phyloP scores from a whole-genome alignment of 2,888 invertebrate species.

The Ethmia dodecea region DNA sequence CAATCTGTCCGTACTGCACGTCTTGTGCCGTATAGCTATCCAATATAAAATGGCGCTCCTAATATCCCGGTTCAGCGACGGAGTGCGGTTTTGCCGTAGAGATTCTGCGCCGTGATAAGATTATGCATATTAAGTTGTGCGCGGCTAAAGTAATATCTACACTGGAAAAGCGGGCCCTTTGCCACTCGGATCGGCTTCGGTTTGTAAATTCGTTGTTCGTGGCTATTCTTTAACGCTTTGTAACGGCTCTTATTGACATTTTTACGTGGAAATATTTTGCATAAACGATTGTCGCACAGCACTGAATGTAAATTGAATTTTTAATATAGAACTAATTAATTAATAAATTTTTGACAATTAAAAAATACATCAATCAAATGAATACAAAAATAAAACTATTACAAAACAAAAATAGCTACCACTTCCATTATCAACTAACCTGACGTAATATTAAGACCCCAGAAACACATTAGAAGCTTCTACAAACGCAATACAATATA shows the following conservation, averaged over 20 bases:
- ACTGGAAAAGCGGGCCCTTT: slow-evolving; percentile 65
- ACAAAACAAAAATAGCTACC: too few relatives aligned
- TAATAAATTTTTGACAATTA: too few relatives aligned
- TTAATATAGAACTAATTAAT: too few relatives aligned
- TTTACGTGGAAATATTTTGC: slow-evolving; percentile 49
- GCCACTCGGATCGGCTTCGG: slow-evolving; percentile 37
- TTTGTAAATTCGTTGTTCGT: slow-evolving; percentile 61
- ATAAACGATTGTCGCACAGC: too few relatives aligned
- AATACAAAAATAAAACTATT: too few relatives aligned
- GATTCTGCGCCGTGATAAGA: slow-evolving; percentile 75
- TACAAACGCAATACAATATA: slow-evolving; percentile 40
- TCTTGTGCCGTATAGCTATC: slow-evolving; percentile 76
- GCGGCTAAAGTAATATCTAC: slow-evolving; percentile 72
- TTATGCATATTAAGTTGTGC: slow-evolving; percentile 77
- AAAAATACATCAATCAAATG: too few relatives aligned
- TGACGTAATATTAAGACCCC: slow-evolving; percentile 46
- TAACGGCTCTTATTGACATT: slow-evolving; percentile 43
- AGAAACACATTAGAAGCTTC: slow-evolving; percentile 51
- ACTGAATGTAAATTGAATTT: too few relatives aligned
- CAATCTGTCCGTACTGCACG: slow-evolving; percentile 78
- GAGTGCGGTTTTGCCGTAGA: slow-evolving; percentile 63
- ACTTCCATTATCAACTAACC: slow-evolving; percentile 28
- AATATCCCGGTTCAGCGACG: slow-evolving; percentile 74
- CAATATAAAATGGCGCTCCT: slow-evolving; percentile 78
- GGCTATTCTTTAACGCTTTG: slow-evolving; percentile 41